Evolutionary conservation across 2,113 vertebrate genomes (phyloP).

Genomic region (Fulmarus glacialis): DNA sequence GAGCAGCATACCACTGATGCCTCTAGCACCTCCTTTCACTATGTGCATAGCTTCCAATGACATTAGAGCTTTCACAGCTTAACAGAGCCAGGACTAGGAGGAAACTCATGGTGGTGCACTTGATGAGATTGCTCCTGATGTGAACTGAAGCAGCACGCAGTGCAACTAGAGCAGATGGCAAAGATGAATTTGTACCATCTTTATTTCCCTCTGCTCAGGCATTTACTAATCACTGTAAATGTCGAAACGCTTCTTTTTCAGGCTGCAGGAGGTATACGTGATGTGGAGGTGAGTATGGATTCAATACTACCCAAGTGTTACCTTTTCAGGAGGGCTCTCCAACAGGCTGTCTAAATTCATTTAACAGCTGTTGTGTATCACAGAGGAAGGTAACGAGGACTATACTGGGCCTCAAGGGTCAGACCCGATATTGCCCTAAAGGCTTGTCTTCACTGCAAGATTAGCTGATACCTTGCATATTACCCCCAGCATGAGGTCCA

Average conservation of each 20-base stretch:
- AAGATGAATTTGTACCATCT: not conserved
- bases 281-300: not conserved
- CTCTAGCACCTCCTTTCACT: not conserved
- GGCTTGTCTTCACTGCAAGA: not conserved
- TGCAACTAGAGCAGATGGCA: not conserved
- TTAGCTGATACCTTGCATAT: not conserved
- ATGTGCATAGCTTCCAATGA: not conserved
- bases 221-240: not conserved
- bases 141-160: not conserved
- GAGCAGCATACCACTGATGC: not conserved
- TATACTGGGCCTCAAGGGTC: not conserved
- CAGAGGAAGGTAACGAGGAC: not conserved
- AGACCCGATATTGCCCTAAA: not conserved
- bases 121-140: not conserved
- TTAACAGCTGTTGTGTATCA: not conserved
- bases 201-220: not conserved
- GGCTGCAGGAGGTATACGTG: not conserved
- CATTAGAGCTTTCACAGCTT: not conserved
- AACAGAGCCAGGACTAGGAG: not conserved
- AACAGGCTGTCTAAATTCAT: not conserved
- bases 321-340: not conserved
- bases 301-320: not conserved
- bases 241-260: not conserved
- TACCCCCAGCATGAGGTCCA: not conserved
- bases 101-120: not conserved